Evolutionary conservation across 1,140 invertebrate genomes (phyloP).

Genomic region (Homalodisca vitripennis): DNA sequence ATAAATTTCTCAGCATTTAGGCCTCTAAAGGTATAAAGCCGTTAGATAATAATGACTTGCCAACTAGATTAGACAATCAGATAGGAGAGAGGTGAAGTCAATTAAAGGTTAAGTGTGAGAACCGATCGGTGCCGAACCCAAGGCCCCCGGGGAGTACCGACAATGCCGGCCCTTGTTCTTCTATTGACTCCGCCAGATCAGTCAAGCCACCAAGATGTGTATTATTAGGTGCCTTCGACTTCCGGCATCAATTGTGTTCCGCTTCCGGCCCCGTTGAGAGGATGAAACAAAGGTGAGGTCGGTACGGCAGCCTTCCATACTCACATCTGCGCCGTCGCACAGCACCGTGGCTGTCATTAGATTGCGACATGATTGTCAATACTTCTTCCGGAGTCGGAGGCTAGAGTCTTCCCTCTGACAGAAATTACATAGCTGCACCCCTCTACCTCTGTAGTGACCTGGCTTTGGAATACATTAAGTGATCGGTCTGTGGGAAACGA

Average conservation of each 20-base stretch:
- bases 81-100: neutral
- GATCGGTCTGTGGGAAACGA: too few relatives aligned
- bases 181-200: conserved; percentile 20
- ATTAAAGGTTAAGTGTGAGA: conserved; percentile 13
- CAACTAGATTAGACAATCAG: conserved; percentile 1
- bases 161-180: conserved; percentile 12
- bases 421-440: conserved; percentile 19
- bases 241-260: conserved; percentile 1
- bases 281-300: conserved; percentile 14
- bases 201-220: conserved; percentile 25
- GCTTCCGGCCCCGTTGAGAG: conserved; percentile 15
- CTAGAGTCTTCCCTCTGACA: neutral
- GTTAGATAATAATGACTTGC: too few relatives aligned
- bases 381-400: neutral
- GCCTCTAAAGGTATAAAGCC: too few relatives aligned
- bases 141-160: neutral
- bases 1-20: too few relatives aligned
- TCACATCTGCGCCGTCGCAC: neutral
- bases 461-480: neutral
- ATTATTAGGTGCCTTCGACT: conserved; percentile 25
- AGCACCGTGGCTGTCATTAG: neutral
- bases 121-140: neutral
- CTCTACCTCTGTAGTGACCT: neutral
- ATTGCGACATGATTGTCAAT: conserved; percentile 1
- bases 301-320: neutral